These are phyloP conservation scores for Drosophila varians DNA, from an alignment of 1,140 invertebrate genomes.

Conservation along the genomic window DNA sequence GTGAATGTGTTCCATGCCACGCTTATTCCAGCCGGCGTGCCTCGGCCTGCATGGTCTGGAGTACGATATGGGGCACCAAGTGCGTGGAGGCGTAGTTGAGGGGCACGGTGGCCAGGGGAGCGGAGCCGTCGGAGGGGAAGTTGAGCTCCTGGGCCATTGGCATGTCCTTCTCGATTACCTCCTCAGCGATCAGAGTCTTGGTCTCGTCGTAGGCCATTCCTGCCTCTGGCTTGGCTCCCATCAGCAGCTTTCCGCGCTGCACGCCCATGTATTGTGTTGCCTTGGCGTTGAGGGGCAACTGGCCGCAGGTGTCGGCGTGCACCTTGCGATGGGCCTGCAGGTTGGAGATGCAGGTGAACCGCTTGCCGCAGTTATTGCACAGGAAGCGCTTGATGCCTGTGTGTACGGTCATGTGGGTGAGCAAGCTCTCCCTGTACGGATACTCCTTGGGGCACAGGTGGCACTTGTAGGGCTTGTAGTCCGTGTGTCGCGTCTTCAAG, in stretches of 20 bases:
- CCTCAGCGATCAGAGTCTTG: conserved; percentile 73
- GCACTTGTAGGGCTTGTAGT: conserved; percentile 89
- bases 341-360: conserved; percentile 84
- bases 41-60: conserved; percentile 74
- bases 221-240: conserved; percentile 79
- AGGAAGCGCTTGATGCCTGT: conserved; percentile 85
- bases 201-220: conserved; percentile 79
- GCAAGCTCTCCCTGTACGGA: conserved; percentile 84
- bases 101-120: conserved; percentile 65
- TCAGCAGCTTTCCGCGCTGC: conserved; percentile 72
- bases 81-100: conserved; percentile 68
- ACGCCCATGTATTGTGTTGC: conserved; percentile 81
- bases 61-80: conserved; percentile 67
- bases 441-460: conserved; percentile 85
- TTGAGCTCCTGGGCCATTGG: conserved; percentile 77
- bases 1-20: conserved; percentile 43
- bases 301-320: conserved; percentile 77
- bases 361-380: conserved; percentile 84
- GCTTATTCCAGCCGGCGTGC: conserved; percentile 55
- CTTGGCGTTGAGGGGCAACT: conserved; percentile 73
- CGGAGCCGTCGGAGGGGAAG: conserved; percentile 67
- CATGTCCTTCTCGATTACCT: conserved; percentile 75
- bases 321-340: conserved; percentile 84
- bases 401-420: conserved; percentile 85
- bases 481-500: conserved; percentile 86